phyloP scores from a whole-genome alignment of 2,888 invertebrate species.

The Alsophila aescularia region DNA sequence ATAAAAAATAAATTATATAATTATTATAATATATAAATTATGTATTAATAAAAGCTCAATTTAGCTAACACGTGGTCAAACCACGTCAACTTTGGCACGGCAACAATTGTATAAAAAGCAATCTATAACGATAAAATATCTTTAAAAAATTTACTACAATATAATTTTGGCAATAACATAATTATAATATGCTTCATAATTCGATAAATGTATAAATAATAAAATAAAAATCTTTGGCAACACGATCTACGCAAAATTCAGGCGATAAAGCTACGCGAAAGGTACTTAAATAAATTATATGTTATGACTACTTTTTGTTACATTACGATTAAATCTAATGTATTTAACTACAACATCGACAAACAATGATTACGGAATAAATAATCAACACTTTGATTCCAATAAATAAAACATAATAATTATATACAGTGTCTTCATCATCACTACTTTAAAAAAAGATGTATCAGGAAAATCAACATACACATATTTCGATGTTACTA shows the following conservation, averaged over 20 bases:
- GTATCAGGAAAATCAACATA: background rate
- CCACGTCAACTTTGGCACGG: conserved; percentile 64
- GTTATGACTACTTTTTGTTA: conserved; percentile 41
- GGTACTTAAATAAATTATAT: conserved; percentile 40
- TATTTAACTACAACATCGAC: conserved; percentile 58
- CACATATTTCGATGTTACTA: background rate
- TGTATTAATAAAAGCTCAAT: conserved; percentile 41
- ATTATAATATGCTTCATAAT: conserved; percentile 5
- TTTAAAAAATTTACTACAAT: conserved; percentile 15
- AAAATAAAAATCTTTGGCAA: conserved; percentile 53
- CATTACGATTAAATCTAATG: conserved; percentile 16
- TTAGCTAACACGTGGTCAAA: conserved; percentile 43
- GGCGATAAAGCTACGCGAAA: conserved; percentile 43
- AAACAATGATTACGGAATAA: conserved; percentile 58
- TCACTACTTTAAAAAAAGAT: conserved; percentile 7
- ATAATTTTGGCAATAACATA: conserved; percentile 27
- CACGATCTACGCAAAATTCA: conserved; percentile 44
- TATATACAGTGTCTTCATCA: conserved; percentile 17
- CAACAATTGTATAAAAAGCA: conserved; percentile 49
- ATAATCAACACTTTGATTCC: conserved; percentile 49
- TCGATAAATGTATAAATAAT: background rate
- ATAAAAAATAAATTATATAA: conserved; percentile 30
- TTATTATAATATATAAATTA: conserved; percentile 40
- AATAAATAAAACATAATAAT: conserved; percentile 33
- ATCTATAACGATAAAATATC: conserved; percentile 13